Evolutionary conservation across 2,888 invertebrate species (phyloP).

Genomic region (Scaptomyza cyrtandrae): DNA sequence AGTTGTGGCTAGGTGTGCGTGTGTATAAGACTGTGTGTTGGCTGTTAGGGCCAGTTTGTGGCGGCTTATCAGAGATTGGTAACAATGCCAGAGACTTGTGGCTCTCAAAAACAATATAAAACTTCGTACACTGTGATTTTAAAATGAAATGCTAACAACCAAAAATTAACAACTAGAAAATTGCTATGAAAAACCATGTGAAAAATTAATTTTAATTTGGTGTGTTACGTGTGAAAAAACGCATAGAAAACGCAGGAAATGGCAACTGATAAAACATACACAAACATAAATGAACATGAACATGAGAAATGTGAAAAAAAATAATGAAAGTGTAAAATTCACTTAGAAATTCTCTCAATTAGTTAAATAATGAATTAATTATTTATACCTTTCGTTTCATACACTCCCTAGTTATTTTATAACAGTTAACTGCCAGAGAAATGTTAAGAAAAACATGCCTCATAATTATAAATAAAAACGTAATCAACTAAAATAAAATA

Average conservation of each 20-base stretch:
- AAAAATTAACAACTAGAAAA: conserved; percentile 18
- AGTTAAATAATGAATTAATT: background rate
- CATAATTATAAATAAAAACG: conserved; percentile 20
- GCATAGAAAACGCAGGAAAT: background rate
- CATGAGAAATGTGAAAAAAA: background rate
- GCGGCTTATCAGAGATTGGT: conserved; percentile 73
- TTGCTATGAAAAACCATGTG: conserved; percentile 18
- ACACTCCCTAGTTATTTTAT: conserved; percentile 27
- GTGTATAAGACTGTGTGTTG: conserved; percentile 28
- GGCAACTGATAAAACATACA: no score
- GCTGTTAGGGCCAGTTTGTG: conserved; percentile 62
- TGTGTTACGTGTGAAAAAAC: conserved; percentile 18
- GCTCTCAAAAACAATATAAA: conserved; percentile 39
- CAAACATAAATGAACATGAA: background rate
- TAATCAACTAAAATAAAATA: conserved; percentile 6
- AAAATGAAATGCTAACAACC: conserved; percentile 26
- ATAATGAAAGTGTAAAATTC: no score
- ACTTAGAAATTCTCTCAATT: no score
- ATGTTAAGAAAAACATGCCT: conserved; percentile 36
- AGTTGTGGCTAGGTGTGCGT: conserved; percentile 32
- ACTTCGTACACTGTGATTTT: conserved; percentile 19
- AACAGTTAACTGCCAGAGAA: conserved; percentile 47
- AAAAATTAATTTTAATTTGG: background rate
- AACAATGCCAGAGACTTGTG: conserved; percentile 53
- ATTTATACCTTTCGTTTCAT: background rate